Evolutionary conservation across 2,888 invertebrate species (phyloP), one percentile per base, ranked within the genome.

Genomic region (Seladonia tumulorum): DNA sequence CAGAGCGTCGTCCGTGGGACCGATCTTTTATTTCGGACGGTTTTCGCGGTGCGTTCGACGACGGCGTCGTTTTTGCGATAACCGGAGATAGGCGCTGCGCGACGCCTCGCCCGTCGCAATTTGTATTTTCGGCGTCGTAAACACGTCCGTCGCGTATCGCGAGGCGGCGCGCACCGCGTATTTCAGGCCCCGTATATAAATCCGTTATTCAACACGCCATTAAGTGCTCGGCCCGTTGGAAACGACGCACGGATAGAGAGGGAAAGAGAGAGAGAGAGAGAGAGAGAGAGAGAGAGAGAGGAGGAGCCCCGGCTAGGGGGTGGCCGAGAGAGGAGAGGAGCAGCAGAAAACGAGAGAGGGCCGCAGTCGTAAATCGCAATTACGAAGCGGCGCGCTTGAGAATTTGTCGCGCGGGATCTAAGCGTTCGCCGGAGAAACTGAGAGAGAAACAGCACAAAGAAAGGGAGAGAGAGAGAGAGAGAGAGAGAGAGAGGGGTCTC

Each of bases 151-250:
- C 89, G 90, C 88, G 87, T 90, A 91, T 91, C 91, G 90, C 90
- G 87, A 79, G 29, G 25, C 60, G 25, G 75, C 74, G 87, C 72
- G 81, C 86, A 87, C 81, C 89, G 91, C 90, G 90, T 93, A 93
- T 93, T 93, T 93, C 92, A 93, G 90, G 87, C 86, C 91, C 88
- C 88, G 93, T 91, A 92, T 93, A 94, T 94, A 94, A 94, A 94
- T 94, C 94, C 94, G 94, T 94, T 94, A 94, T 94, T 94, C 94
- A 94, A 94, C 94, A 94, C 94, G 91, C 94, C 94, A 94, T 94
- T 94, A 94, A 94, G 92, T 93, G 93, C 91, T 92, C 92, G 92
- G 87, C 88, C 90, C 90, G 89, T 49, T 90, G 91, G 90, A 90
- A 90, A 90, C 87, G 87, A 73, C 83, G 85, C 83, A 80, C 81